Conservation (phyloP, 2,113 vertebrate genomes). For the Propithecus coquereli region DNA sequence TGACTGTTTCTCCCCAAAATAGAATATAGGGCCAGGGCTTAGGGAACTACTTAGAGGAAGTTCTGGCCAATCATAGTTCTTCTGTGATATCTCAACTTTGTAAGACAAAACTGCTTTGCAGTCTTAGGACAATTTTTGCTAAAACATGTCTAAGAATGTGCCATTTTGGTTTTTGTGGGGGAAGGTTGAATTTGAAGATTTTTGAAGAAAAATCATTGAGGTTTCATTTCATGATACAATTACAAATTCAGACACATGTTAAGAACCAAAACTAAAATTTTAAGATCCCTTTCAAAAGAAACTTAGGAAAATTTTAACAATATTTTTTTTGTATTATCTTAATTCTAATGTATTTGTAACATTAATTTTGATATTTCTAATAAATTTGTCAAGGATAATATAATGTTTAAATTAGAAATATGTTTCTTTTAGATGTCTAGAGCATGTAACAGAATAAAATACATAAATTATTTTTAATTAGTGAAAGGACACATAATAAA, state of each 20-base stretch:
- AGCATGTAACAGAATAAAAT: background rate
- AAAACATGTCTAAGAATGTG: background rate
- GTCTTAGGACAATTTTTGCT: background rate
- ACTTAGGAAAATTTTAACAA: background rate
- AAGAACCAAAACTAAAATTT: slow-evolving; percentile 30
- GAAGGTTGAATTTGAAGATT: background rate
- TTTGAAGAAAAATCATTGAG: slow-evolving; percentile 12
- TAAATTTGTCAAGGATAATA: slow-evolving; percentile 15
- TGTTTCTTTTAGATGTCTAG: slow-evolving; percentile 13
- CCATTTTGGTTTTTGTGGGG: background rate
- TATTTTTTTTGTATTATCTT: background rate
- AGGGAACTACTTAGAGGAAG: background rate
- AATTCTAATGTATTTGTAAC: background rate
- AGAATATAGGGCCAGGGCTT: background rate
- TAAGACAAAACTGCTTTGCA: background rate
- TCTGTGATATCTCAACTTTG: background rate
- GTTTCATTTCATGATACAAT: slow-evolving; percentile 7
- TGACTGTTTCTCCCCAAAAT: background rate
- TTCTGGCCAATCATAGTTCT: background rate
- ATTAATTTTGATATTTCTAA: background rate
- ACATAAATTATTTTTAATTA: slow-evolving; percentile 23
- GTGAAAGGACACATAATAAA: background rate
- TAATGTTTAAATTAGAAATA: slow-evolving; percentile 27
- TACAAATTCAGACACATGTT: background rate
- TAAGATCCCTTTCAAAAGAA: background rate